Percentiles rank a stretch among this genome's conserved stretches.
Evolutionary conservation across 2,113 vertebrate genomes (phyloP).

Genomic region (Dermatemys mawii): DNA sequence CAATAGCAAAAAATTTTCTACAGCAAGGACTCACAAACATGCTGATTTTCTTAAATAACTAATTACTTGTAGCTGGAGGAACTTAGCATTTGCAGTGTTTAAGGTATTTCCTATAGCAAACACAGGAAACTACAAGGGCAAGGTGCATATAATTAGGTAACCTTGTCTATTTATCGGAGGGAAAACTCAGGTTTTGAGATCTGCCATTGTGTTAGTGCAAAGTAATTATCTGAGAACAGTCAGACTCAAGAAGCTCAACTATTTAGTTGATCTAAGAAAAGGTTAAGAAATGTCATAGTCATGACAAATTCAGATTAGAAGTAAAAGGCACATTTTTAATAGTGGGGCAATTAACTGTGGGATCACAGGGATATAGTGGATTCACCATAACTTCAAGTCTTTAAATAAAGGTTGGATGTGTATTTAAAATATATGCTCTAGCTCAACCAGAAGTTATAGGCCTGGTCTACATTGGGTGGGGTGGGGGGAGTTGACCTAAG

Average conservation of each 20-base stretch:
- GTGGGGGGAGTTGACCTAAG: too few species aligned
- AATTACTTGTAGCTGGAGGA: background rate
- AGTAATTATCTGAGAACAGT: background rate
- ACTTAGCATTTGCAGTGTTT: background rate
- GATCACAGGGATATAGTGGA: background rate
- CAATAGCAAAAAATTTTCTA: background rate
- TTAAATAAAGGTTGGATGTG: background rate
- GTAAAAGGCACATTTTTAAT: background rate
- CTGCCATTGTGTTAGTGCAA: background rate
- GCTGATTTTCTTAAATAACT: background rate
- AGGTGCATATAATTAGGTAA: background rate
- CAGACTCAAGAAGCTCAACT: background rate
- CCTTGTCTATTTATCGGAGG: background rate
- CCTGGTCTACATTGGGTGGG: too few species aligned
- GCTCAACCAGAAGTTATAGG: background rate
- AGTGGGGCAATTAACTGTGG: background rate
- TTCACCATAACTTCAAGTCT: background rate
- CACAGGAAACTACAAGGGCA: background rate
- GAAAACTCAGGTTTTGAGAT: background rate
- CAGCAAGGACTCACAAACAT: background rate
- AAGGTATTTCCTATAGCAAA: background rate
- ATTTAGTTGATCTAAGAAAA: background rate
- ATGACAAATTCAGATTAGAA: background rate
- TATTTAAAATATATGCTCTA: fast-evolving
- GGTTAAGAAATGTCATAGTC: background rate